phyloP scores from a whole-genome alignment of 2,113 vertebrate genomes.

The Leptodactylus fuscus region DNA sequence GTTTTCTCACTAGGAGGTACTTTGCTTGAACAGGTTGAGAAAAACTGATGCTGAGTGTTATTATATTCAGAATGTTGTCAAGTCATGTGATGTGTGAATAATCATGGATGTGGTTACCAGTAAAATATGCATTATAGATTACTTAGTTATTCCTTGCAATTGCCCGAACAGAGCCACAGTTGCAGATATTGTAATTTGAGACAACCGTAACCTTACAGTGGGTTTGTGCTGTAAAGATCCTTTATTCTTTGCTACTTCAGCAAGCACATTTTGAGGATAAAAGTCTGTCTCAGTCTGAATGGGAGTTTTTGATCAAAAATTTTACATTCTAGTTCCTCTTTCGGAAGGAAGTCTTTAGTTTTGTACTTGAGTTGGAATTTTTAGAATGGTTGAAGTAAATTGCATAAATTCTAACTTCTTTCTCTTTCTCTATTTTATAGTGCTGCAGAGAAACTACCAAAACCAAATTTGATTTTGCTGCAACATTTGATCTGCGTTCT shows the following conservation, averaged over 20 bases:
- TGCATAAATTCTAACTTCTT: background rate
- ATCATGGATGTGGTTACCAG: too few species aligned
- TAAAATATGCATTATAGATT: too few species aligned
- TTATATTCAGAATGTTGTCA: too few species aligned
- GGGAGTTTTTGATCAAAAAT: conserved; percentile 62
- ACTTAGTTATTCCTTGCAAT: too few species aligned
- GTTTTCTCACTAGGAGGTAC: too few species aligned
- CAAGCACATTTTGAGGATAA: background rate
- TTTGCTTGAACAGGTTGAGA: too few species aligned
- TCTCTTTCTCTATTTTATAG: conserved; percentile 68
- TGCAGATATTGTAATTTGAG: too few species aligned
- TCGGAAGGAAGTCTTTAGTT: conserved; percentile 61
- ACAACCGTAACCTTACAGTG: too few species aligned
- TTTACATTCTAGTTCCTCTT: conserved; percentile 52
- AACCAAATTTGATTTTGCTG: conserved; percentile 79
- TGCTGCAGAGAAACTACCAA: conserved; percentile 79
- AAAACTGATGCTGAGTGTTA: too few species aligned
- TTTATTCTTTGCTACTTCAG: background rate
- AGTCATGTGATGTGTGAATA: too few species aligned
- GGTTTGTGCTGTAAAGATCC: too few species aligned
- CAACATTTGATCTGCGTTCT: conserved; percentile 78
- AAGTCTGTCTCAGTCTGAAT: conserved; percentile 61
- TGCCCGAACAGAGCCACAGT: too few species aligned
- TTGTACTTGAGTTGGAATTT: background rate
- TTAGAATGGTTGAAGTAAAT: conserved; percentile 55